Percentiles rank a stretch among this genome's conserved stretches.
Evolutionary conservation across 2,888 invertebrate species (phyloP).

Genomic region (Volucella inflata): DNA sequence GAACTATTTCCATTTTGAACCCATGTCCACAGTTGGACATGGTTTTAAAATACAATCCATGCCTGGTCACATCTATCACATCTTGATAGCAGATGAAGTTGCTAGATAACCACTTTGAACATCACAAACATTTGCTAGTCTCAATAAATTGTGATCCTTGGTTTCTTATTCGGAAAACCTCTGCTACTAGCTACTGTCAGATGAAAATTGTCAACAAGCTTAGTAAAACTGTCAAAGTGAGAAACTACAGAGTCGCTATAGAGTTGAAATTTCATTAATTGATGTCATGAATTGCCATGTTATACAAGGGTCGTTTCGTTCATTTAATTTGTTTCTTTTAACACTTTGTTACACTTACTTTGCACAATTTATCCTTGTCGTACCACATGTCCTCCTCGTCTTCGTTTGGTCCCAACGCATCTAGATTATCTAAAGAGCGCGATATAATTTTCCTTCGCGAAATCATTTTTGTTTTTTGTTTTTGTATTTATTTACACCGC

Average conservation of each 20-base stretch:
- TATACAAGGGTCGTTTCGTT: slow-evolving; percentile 2
- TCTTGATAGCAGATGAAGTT: too few relatives aligned
- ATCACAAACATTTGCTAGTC: too few relatives aligned
- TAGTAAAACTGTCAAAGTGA: slow-evolving; percentile 9
- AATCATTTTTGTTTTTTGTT: slow-evolving; percentile 87
- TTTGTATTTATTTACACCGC: slow-evolving; percentile 34
- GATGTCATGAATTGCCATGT: slow-evolving; percentile 41
- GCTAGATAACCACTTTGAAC: too few relatives aligned
- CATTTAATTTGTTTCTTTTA: slow-evolving; percentile 29
- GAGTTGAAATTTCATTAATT: slow-evolving; percentile 41
- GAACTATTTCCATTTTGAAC: too few relatives aligned
- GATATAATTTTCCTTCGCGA: slow-evolving; percentile 95
- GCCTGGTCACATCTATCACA: too few relatives aligned
- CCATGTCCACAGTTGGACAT: too few relatives aligned
- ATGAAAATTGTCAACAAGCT: neutral
- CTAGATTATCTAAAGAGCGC: slow-evolving; percentile 94
- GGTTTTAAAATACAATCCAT: too few relatives aligned
- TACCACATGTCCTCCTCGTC: slow-evolving; percentile 97
- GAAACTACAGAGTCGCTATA: neutral
- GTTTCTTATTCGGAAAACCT: neutral
- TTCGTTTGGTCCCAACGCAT: slow-evolving; percentile 89
- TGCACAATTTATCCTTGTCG: slow-evolving; percentile 95
- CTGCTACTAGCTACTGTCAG: neutral
- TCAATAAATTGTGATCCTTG: too few relatives aligned
- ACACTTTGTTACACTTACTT: slow-evolving; percentile 86